Base-by-base conservation (phyloP, 2,113 vertebrate species). In the Sturnus vulgaris region DNA sequence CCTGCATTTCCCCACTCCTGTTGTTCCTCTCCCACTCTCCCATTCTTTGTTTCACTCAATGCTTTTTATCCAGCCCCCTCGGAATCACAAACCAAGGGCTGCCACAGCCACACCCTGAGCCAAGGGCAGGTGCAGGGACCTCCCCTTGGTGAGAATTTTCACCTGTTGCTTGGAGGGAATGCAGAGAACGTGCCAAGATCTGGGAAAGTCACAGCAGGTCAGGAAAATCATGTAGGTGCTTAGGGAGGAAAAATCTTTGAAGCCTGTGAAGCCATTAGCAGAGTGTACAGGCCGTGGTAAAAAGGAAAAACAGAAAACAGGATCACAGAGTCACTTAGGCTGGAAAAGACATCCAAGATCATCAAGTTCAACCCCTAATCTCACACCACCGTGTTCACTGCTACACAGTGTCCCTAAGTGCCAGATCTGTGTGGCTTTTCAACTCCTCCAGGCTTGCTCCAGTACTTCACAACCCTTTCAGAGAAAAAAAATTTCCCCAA, bases 301-400 rank as follows among this genome's bases (percentile, higher is more conserved):
- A 92, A 94, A 90, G 69, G 72, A 78, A 49, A 94, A 97, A 92
- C 72, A 96, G 47, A 86, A 86, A 91, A 77, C 2, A 75, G 55
- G 46, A 59, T 60, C 86, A 66, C 9, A 86, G 75, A 75, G 61
- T 37, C 60, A 60, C 37, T 68, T 42, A 37, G 30, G 40, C 37
- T 91, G 89, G 68, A 68, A 61, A 86, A 80, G 27, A 68, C 53
- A 60, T 28, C 69, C 70, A 28, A 49, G 75, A 80, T 61, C 75
- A 80, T 33, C 47, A 42, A 66, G 40, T 42, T 53, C 59, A 91
- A 24, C n/a, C n/a, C 42, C 33, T 73, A 55, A 80, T 49, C 60
- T 83, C 82, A 50, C 60, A 68, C 46, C 18, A 33, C 22, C 0
- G 0, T 73, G 89, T 31, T 53, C 60, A 21, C 40, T 47, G 55